phyloP scores from a whole-genome alignment of 2,797 vertebrate species.

The Mus spretus region DNA sequence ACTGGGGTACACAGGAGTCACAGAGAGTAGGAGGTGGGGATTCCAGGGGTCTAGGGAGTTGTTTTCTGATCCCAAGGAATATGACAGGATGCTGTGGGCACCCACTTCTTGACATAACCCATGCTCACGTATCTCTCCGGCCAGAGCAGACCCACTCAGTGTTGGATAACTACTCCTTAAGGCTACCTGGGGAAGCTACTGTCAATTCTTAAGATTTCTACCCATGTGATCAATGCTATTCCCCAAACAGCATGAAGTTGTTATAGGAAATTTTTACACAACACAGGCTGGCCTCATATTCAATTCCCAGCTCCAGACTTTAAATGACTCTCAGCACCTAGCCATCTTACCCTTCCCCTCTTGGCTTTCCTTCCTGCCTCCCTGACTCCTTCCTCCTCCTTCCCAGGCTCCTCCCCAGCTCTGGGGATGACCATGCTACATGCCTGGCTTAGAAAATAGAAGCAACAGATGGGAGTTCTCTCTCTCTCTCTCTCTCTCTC shows the following conservation, averaged over 20 bases:
- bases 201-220: neutral
- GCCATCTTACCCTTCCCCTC: neutral
- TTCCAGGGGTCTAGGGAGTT: neutral
- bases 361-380: neutral
- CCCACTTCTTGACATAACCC: neutral
- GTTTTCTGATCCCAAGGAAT: neutral
- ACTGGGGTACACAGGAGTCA: neutral
- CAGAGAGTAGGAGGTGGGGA: neutral
- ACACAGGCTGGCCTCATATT: conserved; percentile 12
- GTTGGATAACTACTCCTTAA: neutral
- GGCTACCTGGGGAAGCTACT: neutral
- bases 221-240: neutral
- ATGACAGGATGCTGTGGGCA: neutral
- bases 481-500: conserved; percentile 75
- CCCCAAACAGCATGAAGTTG: neutral
- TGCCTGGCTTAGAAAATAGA: conserved; percentile 75
- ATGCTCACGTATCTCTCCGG: neutral
- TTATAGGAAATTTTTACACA: neutral
- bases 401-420: conserved; percentile 26
- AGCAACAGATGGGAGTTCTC: conserved; percentile 78
- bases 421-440: conserved; percentile 19
- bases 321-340: conserved; percentile 42
- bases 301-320: conserved; percentile 43
- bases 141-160: neutral
- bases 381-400: neutral